Base-by-base conservation (phyloP, 2,113 vertebrate genomes). In the Cephalopterus ornatus region DNA sequence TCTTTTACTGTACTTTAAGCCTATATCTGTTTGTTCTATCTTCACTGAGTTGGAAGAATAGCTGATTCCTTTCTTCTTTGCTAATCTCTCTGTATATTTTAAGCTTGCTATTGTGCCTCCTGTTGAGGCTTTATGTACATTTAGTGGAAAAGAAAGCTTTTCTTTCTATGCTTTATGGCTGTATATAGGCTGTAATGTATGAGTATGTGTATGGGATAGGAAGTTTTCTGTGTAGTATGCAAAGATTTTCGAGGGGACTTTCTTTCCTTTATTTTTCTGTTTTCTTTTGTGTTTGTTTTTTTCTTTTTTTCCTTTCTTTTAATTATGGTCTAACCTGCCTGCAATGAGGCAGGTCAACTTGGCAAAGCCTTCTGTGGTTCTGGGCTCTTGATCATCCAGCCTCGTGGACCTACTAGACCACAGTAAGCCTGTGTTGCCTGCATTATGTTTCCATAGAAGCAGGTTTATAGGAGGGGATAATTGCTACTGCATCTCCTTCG, bases 401-500 rank as follows among this genome's bases (percentile, higher is more conserved):
- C 68, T 92, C 46, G 50, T 71, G 82, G 92, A 71, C 55, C 42
- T 90, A 18, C 78, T 52, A 66, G 88, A 95, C 92, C 85, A 91
- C 63, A 90, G 88, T 12, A 85, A 88, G 78, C 46, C 46, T 82
- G 26, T 73, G 46, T 50, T 93, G 56, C 35, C 85, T 84, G 59
- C 80, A 8, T 70, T 74, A 8, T 58, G 30, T 92, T 92, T 93
- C 86, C 88, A 59, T 77, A 80, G 67, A 91, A 77, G 47, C 39
- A 13, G 26, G 32, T 89, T 95, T 87, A 95, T 84, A 91, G 83
- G 72, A 86, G 70, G 26, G 61, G 39, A 22, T 91, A 95, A 77
- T 92, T 89, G 58, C 68, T 26, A 3, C 33, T 77, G 55, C n/a
- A 42, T 78, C 95, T 95, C 86, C 80, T 95, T 91, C 68, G 71